phyloP scores from a whole-genome alignment of 2,888 invertebrate genomes.

The Cetonia aurata region DNA sequence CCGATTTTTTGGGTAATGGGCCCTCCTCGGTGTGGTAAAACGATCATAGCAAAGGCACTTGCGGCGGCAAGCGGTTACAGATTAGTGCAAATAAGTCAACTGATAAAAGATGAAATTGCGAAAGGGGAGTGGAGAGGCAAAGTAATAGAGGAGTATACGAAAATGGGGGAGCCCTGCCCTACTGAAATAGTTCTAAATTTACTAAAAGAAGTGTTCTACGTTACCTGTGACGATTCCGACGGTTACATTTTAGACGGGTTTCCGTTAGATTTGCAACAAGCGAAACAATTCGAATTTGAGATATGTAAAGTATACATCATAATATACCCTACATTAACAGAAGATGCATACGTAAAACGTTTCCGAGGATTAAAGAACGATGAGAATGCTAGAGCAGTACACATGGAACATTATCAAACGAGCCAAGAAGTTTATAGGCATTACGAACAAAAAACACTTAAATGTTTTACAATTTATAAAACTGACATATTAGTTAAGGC shows the following conservation, averaged over 20 bases:
- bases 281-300: slow-evolving; percentile 54
- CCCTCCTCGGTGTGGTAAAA: slow-evolving; percentile 51
- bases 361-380: slow-evolving; percentile 14
- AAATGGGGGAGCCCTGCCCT: slow-evolving; percentile 45
- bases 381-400: slow-evolving; percentile 16
- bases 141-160: slow-evolving; percentile 47
- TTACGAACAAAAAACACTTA: slow-evolving; percentile 45
- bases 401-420: slow-evolving; percentile 27
- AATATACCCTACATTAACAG: slow-evolving; percentile 49
- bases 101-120: slow-evolving; percentile 50
- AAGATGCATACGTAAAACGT: slow-evolving; percentile 49
- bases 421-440: slow-evolving; percentile 42
- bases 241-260: slow-evolving; percentile 57
- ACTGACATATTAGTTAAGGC: slow-evolving; percentile 33
- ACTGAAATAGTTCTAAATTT: slow-evolving; percentile 50
- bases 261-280: slow-evolving; percentile 53
- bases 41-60: slow-evolving; percentile 50
- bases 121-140: slow-evolving; percentile 48
- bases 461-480: slow-evolving; percentile 34
- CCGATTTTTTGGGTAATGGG: slow-evolving; percentile 55
- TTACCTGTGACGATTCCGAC: slow-evolving; percentile 42
- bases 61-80: slow-evolving; percentile 51
- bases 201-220: slow-evolving; percentile 48
- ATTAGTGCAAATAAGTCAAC: slow-evolving; percentile 48
- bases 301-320: slow-evolving; percentile 53